Evolutionary conservation across 2,113 vertebrate species (phyloP), one percentile per base, ranked within the genome.

Genomic region (Oncorhynchus keta): DNA sequence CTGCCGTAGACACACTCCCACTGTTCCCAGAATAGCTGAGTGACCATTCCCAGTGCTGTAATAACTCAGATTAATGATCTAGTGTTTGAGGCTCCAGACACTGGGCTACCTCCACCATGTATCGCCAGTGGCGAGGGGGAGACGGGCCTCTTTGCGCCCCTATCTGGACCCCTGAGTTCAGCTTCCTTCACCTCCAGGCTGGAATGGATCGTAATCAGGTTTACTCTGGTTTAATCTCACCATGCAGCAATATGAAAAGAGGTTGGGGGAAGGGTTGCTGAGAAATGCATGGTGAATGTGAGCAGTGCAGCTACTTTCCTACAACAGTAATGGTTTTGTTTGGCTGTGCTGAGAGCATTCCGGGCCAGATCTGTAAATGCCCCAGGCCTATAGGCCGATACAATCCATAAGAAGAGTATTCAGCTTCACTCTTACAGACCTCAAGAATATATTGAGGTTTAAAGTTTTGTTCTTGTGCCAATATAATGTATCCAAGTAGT

Each of bases 1-100:
- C 73, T 2, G 5, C 64, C 76, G 79, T 83, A 65, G 70, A 71
- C 26, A 59, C 18, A 32, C 26, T 39, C 26, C 12, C 18, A 67
- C 83, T 69, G 18, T 86, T 89, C 83, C 86, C 83, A 84, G 86
- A 89, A 88, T 77, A 81, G 75, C 80, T 84, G 75, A 86, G 74
- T 81, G 79, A 75, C 85, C 85, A 68, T 73, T 79, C 82, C 72
- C 78, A 77, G 79, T 49, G 49, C 83, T 74, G 66, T 67, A 79
- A 75, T 39, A 83, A 77, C 75, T 71, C 71, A 48, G 88, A 88
- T 85, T 85, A 86, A 90, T 68, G 30, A 18, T 71, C 80, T 78
- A 74, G 76, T 79, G 84, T 76, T 61, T 51, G 76, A 80, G 83
- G 79, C 68, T 48, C 45, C 68, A 45, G 82, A 76, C 51, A 75